Conservation (phyloP, 2,888 invertebrate species). For the Eledona agricola region DNA sequence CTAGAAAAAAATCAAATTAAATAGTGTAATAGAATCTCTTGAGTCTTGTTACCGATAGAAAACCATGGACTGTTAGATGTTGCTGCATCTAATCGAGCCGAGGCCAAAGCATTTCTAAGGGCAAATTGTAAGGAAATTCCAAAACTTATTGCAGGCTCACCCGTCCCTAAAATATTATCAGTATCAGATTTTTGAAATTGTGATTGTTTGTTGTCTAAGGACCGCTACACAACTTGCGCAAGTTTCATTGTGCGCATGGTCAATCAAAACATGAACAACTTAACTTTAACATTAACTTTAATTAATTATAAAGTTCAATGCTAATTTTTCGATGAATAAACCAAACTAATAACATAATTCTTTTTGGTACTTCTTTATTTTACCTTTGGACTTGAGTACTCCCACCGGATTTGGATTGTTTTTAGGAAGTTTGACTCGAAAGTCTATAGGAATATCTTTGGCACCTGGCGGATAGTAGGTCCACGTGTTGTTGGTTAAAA, state of each 20-base stretch:
- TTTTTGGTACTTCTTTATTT: too few relatives aligned
- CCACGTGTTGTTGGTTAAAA: constrained; percentile 83
- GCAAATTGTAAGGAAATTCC: constrained; percentile 67
- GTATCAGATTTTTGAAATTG: neutral
- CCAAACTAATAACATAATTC: too few relatives aligned
- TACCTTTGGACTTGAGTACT: constrained; percentile 79
- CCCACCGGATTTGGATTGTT: constrained; percentile 73
- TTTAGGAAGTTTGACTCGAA: constrained; percentile 74
- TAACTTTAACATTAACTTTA: too few relatives aligned
- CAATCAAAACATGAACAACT: too few relatives aligned
- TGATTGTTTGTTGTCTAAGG: too few relatives aligned
- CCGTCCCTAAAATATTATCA: constrained; percentile 60
- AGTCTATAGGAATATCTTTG: constrained; percentile 81
- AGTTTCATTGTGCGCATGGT: too few relatives aligned
- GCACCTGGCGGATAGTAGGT: constrained; percentile 80
- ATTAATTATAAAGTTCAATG: too few relatives aligned
- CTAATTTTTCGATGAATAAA: too few relatives aligned
- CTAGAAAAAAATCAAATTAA: constrained; percentile 54
- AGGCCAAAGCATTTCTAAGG: constrained; percentile 73
- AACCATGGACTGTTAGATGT: constrained; percentile 59
- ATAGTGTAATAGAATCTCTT: neutral
- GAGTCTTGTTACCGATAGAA: constrained; percentile 16
- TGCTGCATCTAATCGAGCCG: constrained; percentile 73
- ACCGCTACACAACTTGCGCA: too few relatives aligned
- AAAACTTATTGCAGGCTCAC: constrained; percentile 66